Evolutionary conservation across 1,140 invertebrate species (phyloP), one percentile per base, ranked within the genome.

Genomic region (Adoxophyes honmai): DNA sequence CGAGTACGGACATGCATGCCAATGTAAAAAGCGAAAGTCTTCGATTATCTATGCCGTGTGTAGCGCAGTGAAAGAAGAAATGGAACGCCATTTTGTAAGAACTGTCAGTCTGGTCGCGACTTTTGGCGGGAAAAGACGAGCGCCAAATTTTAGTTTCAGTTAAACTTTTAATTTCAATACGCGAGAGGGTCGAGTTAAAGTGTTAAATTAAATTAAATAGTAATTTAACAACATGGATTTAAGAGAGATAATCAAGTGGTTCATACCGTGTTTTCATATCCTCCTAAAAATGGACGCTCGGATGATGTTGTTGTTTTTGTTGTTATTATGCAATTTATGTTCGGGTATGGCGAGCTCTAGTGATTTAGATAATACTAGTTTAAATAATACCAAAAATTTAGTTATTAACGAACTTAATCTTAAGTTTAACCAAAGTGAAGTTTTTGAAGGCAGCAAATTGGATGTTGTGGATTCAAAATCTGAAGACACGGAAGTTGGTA

Each of bases 171-270:
- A 54, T 60, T 18, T n/a, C 42, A 38, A 52, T 4, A 21, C 38
- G 55, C 56, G 37, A 21, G 38, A 36, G 61, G 44, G 54, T 16
- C 33, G 56, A 59, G 59, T 5, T 8, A 55, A 59, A 52, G 58
- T 36, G 34, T 53, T 35, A 53, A 10, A 28, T 7, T 11, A 33
- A 37, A 36, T 51, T 4, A n/a, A 14, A 11, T 28, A 44, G 33
- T 14, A 13, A 38, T 15, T 51, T 15, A n/a, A 15, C 42, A 55
- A 59, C 81, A 86, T 86, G 80, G 85, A 86, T 66, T 73, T 86
- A 68, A 86, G 75, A 71, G 82, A 88, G 37, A 85, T 88, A 28
- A 88, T 88, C 48, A 85, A 85, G 60, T 88, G 85, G 85, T 88
- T 88, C 48, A 85, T 88, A 61, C 85, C 82, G 52, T 84, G 85